Base-by-base conservation (phyloP, 92 coral and sea anemone species). In the Epizoanthus illoricatus region DNA sequence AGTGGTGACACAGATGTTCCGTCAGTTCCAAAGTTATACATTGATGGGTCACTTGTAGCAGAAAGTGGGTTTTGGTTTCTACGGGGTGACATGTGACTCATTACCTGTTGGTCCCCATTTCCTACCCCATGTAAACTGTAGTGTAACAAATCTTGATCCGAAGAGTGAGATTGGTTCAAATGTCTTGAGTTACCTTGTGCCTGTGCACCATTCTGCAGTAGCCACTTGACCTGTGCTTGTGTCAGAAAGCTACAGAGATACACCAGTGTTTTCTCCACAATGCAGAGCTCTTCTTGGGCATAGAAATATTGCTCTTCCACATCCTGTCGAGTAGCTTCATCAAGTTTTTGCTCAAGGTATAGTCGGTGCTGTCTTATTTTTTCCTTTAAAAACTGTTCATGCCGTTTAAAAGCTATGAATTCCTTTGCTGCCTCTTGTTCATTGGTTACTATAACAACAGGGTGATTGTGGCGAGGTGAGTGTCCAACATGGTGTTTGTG, bases 301-400 rank as follows among this genome's bases (percentile, higher is more conserved):
- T 90, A 86, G 65, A 91, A 96, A 79, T 96, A 96, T 58, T 86
- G 85, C 54, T 90, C 92, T 75, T 96, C 99, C 7, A 96, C 90
- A 60, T 96, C 94, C 60, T 94, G 95, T 73, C 99, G 87, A 9
- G 89, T 86, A 9, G 80, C 73, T 33, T 59, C 74, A 24, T 87
- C 91, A 62, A 96, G 89, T 33, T 80, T 87, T 58, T 96, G 97
- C 72, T 88, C 88, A n/a, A 96, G 94, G 3, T 86, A 88, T 55
- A 72, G 86, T 24, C 99, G 94, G 39, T 94, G 90, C 18, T 80
- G 78, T 13, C 82, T 87, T 0, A 93, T 90, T 65, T 87, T 90
- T n/a, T 65, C 89, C 81, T 78, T 90, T 90, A 93, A 85, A 79
- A 85, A 86, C 21, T 85, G 84, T 65, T 91, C 99, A 64, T 81